Evolutionary conservation across 2,797 vertebrate genomes (phyloP), one percentile per base, ranked within the genome.

Genomic region (Pogonophryne albipinna): DNA sequence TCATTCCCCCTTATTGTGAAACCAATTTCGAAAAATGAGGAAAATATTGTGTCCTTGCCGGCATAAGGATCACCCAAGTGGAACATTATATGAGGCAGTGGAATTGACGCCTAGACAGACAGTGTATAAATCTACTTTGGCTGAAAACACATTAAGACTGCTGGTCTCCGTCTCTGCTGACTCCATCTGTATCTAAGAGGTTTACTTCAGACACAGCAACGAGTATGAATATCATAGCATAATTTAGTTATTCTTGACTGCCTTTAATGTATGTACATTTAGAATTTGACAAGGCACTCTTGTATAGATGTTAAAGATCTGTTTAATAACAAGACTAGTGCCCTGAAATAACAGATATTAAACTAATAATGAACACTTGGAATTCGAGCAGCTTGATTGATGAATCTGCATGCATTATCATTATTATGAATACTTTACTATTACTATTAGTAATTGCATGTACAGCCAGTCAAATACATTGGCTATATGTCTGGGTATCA

Each of bases 111-210:
- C 71, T 14, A 60, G 87, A 86, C 83, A 63, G 80, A 85, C 64
- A 64, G 78, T 80, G 71, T 85, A 84, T 86, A 63, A 86, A 86
- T 90, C 74, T 82, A 67, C 68, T 85, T 64, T 61, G 70, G 56
- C 76, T 87, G 85, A 71, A 88, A 87, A 85, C 66, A 71, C 55
- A 56, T 84, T 89, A 70, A 74, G 75, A 87, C 83, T 67, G 76
- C 59, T 13, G 63, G 53, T 79, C 57, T 83, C 75, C 58, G 59
- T 84, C 75, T 86, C 72, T 72, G 50, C 34, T 4, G 56, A 75
- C 76, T 88, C 67, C 73, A 58, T 71, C 66, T 77, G 62, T 27
- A 65, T 72, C 70, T 50, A 46, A 78, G 42, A 75, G 70, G 44
- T 81, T 86, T 76, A 34, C 76, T 79, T 77, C 62, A 64, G 77